Evolutionary conservation across 2,797 vertebrate genomes (phyloP).

Genomic region (Sternarchorhynchus goeldii): DNA sequence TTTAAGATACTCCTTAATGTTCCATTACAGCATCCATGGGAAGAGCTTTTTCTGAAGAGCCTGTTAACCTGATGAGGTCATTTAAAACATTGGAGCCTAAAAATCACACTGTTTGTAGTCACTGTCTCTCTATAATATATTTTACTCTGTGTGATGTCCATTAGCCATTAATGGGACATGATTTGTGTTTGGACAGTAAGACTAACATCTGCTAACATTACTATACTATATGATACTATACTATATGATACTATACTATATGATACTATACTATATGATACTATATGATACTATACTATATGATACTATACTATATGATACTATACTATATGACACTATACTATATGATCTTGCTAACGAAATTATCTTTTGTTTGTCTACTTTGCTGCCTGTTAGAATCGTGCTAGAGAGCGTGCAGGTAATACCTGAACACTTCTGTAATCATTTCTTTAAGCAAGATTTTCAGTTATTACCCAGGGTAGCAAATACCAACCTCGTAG

Average conservation of each 20-base stretch:
- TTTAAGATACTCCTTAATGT: neutral
- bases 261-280: too few species aligned
- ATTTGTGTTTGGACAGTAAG: neutral
- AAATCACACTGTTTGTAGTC: neutral
- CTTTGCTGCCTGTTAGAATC: neutral
- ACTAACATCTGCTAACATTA: neutral
- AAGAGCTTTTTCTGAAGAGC: neutral
- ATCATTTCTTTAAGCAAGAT: neutral
- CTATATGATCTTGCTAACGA: neutral
- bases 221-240: too few species aligned
- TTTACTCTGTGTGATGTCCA: neutral
- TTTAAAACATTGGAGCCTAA: neutral
- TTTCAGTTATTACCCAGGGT: neutral
- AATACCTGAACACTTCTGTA: neutral
- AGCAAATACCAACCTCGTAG: neutral
- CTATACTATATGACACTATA: too few species aligned
- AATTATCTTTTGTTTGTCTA: neutral
- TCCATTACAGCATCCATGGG: neutral
- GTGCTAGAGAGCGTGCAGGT: neutral
- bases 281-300: too few species aligned
- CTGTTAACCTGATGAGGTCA: neutral
- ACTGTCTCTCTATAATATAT: neutral
- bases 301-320: too few species aligned
- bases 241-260: too few species aligned
- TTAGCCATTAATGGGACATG: neutral